A percentile compares a stretch with the other conserved stretches of the same genome.
These are phyloP conservation scores for Xylota sylvarum DNA, from an alignment of 2,888 invertebrate genomes.

Conservation along the genomic window DNA sequence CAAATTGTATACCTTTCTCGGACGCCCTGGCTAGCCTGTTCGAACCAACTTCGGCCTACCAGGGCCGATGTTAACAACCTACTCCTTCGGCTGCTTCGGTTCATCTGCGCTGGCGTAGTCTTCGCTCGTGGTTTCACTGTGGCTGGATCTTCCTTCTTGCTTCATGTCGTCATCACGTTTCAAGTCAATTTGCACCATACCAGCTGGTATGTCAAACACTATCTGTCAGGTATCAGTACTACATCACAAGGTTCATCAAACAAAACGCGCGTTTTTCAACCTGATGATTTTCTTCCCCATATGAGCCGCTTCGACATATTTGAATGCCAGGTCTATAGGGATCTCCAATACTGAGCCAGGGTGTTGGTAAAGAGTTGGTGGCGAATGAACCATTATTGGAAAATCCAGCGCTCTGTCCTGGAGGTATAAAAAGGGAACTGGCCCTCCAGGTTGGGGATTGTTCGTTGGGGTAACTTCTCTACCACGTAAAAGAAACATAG, in stretches of 20 bases:
- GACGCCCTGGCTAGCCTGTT: slow-evolving; percentile 44
- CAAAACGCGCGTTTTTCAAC: slow-evolving; percentile 52
- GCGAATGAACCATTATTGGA: no score
- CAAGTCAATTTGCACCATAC: not conserved
- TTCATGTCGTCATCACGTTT: slow-evolving; percentile 14
- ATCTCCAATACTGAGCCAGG: no score
- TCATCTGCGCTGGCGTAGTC: slow-evolving; percentile 40
- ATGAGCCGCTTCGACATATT: no score
- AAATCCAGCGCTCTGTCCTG: no score
- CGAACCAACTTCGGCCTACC: slow-evolving; percentile 33
- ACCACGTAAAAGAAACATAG: no score
- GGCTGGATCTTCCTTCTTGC: slow-evolving; percentile 11
- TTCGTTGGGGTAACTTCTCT: no score
- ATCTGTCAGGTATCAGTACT: slow-evolving; percentile 23
- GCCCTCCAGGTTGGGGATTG: no score
- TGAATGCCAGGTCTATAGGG: no score
- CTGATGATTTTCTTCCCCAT: no score
- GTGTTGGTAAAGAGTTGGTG: no score
- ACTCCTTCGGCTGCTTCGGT: slow-evolving; percentile 14
- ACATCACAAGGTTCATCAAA: slow-evolving; percentile 47
- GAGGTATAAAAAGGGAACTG: no score
- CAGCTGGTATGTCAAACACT: slow-evolving; percentile 39
- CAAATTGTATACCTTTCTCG: slow-evolving; percentile 47
- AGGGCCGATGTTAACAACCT: slow-evolving; percentile 2
- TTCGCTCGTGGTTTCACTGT: slow-evolving; percentile 35